Evolutionary conservation across 2,113 vertebrate species (phyloP).

Genomic region (Formicarius rufipectus): DNA sequence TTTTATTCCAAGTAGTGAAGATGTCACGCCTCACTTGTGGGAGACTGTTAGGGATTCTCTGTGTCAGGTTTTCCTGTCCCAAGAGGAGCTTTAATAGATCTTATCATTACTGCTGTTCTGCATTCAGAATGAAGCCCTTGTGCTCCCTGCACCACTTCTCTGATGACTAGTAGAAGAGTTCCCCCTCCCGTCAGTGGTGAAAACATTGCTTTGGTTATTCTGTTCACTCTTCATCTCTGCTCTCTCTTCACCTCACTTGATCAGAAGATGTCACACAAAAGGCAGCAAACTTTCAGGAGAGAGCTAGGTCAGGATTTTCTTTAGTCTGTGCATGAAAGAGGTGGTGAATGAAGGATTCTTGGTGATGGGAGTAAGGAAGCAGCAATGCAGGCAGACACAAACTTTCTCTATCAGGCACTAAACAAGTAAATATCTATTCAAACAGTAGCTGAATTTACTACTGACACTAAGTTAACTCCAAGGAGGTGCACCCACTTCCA

Average conservation of each 20-base stretch:
- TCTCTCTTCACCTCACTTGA: background rate
- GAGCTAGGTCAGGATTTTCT: background rate
- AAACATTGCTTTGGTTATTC: background rate
- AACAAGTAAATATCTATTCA: background rate
- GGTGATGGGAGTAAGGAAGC: background rate
- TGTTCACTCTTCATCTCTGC: background rate
- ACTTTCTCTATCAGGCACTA: background rate
- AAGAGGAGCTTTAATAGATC: background rate
- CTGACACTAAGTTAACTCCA: background rate
- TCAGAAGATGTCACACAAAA: background rate
- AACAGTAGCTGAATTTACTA: background rate
- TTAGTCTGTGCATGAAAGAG: background rate
- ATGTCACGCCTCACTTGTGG: background rate
- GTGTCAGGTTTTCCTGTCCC: background rate
- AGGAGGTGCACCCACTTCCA: background rate
- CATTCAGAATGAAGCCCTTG: background rate
- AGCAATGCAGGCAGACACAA: background rate
- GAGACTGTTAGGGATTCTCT: background rate
- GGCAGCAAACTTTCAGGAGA: background rate
- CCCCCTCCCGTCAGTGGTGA: background rate
- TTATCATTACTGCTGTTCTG: background rate
- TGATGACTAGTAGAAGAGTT: background rate
- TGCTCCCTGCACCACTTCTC: background rate
- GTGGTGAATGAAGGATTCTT: background rate
- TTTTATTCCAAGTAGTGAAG: constrained; percentile 4